Conservation (phyloP, 2,113 vertebrate species). For the Anhinga rufa region DNA sequence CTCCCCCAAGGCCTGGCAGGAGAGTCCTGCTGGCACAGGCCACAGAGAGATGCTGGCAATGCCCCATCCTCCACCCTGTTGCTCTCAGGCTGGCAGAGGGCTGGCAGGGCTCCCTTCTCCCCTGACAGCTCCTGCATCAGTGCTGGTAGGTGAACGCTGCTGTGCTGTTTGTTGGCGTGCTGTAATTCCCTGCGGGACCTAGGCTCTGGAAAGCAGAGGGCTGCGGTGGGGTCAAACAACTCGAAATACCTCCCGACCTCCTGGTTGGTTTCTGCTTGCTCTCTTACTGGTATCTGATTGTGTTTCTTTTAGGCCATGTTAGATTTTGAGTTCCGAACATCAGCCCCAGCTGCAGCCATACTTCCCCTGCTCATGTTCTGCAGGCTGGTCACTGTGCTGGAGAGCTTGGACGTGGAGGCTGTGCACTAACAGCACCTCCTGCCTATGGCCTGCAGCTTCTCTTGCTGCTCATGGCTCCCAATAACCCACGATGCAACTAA, state of each 20-base stretch:
- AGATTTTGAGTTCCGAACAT: neutral
- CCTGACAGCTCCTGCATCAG: neutral
- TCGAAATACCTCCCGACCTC: neutral
- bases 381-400: neutral
- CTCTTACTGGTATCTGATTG: neutral
- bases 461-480: neutral
- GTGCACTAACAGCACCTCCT: neutral
- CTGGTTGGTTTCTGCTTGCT: neutral
- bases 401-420: neutral
- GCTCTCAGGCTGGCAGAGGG: neutral
- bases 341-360: neutral
- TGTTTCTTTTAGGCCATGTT: neutral
- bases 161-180: rapidly evolving
- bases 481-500: neutral
- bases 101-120: neutral
- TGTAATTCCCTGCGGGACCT: neutral
- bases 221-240: neutral
- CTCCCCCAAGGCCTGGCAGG: neutral
- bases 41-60: neutral
- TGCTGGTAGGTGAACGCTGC: neutral
- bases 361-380: neutral
- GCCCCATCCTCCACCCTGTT: neutral
- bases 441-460: neutral
- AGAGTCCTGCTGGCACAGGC: neutral
- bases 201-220: neutral